These are phyloP conservation scores for Chanos chanos DNA, from an alignment of 2,797 vertebrate species.

Conservation along the genomic window DNA sequence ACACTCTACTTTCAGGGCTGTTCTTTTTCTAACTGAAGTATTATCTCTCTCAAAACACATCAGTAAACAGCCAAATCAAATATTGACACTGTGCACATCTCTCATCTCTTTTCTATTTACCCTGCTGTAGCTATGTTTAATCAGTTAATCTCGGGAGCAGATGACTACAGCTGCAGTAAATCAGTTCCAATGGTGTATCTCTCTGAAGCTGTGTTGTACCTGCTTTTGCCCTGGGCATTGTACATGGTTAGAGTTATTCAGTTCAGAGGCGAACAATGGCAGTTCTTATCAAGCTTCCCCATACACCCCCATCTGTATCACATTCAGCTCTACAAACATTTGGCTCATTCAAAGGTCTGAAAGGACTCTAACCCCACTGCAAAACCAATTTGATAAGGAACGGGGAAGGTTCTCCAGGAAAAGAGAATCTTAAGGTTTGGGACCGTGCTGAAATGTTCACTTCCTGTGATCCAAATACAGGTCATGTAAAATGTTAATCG, in stretches of 20 bases:
- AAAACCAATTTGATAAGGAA: no score
- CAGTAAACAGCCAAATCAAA: constrained; percentile 7
- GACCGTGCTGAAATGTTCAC: no score
- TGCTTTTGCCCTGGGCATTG: background rate
- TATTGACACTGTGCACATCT: constrained; percentile 16
- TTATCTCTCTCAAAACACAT: background rate
- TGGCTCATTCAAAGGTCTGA: constrained; percentile 31
- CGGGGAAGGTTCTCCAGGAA: no score
- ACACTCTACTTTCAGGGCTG: no score
- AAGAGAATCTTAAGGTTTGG: no score
- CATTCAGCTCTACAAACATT: constrained; percentile 30
- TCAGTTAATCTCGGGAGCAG: constrained; percentile 27
- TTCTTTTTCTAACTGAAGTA: no score
- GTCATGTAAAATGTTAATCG: no score
- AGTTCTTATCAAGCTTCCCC: constrained; percentile 34
- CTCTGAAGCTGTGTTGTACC: constrained; percentile 6
- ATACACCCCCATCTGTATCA: constrained; percentile 17
- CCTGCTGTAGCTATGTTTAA: constrained; percentile 31
- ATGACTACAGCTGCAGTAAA: background rate
- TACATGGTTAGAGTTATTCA: constrained; percentile 7
- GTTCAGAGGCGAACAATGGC: constrained; percentile 21
- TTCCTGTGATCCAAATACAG: no score
- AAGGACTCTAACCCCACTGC: no score
- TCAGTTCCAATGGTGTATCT: constrained; percentile 12
- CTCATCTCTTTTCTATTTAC: constrained; percentile 22